Evolutionary conservation across 2,888 invertebrate genomes (phyloP).

Genomic region (Meloe dianella): DNA sequence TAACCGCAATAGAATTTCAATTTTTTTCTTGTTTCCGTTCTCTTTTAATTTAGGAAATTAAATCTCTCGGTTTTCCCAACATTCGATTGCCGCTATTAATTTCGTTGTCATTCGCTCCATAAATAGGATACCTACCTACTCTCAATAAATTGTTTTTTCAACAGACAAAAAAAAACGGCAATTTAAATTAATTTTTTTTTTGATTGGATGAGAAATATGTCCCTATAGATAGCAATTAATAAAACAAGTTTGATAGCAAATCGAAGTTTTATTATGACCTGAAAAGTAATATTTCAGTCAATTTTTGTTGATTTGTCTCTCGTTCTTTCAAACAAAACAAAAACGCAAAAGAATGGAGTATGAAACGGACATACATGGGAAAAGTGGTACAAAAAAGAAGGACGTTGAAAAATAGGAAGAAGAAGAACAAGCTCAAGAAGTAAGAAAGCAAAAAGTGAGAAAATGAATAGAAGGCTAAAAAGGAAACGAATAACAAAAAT

Average conservation of each 20-base stretch:
- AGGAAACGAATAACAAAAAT: too few relatives aligned
- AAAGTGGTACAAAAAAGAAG: too few relatives aligned
- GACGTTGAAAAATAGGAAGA: too few relatives aligned
- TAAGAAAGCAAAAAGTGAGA: too few relatives aligned
- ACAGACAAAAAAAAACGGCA: too few relatives aligned
- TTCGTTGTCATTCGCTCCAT: not conserved
- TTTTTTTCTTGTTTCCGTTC: not conserved
- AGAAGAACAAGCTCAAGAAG: too few relatives aligned
- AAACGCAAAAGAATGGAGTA: too few relatives aligned
- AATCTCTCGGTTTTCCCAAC: not conserved
- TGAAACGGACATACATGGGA: too few relatives aligned
- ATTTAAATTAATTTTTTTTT: not conserved
- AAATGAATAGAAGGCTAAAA: too few relatives aligned
- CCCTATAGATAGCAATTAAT: not conserved
- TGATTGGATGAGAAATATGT: not conserved
- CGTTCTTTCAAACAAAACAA: too few relatives aligned
- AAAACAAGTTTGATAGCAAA: not conserved
- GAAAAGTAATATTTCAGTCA: slow-evolving; percentile 2
- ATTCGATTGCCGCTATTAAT: not conserved
- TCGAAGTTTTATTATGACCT: not conserved
- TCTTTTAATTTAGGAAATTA: not conserved
- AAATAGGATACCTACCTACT: too few relatives aligned
- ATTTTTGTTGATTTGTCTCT: not conserved
- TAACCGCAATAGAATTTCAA: not conserved
- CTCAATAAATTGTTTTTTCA: too few relatives aligned